Conservation (phyloP, 2,797 vertebrate genomes). For the Selene dorsalis region DNA sequence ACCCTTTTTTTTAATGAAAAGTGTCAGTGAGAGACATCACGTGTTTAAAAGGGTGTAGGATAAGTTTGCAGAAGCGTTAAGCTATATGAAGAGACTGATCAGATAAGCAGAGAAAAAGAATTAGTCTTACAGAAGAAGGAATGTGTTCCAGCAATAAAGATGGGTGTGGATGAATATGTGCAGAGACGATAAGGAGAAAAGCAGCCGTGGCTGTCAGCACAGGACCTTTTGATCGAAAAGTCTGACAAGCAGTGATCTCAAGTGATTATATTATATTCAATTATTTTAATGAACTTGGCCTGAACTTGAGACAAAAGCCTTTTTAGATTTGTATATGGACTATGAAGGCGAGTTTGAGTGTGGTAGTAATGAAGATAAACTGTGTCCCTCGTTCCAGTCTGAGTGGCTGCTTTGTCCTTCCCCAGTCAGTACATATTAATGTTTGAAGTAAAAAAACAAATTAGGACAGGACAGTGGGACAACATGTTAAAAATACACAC, state of each 20-base stretch:
- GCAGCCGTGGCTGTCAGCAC: slow-evolving; percentile 2
- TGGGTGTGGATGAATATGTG: slow-evolving; percentile 2
- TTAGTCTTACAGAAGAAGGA: not conserved
- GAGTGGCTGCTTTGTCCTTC: not conserved
- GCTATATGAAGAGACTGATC: not conserved
- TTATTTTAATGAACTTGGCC: slow-evolving; percentile 1
- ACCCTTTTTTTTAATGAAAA: slow-evolving; percentile 4
- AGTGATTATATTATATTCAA: slow-evolving; percentile 12
- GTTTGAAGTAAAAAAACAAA: not conserved
- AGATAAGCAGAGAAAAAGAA: not conserved
- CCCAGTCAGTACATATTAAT: not conserved
- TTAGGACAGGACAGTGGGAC: not conserved
- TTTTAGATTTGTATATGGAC: not conserved
- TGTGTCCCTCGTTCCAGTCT: not conserved
- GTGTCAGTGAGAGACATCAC: not conserved
- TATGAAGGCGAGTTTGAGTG: not conserved
- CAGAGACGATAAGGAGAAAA: not conserved
- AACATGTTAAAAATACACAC: not conserved
- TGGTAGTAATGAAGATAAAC: not conserved
- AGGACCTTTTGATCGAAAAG: slow-evolving; percentile 27
- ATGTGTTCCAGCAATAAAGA: slow-evolving; percentile 17
- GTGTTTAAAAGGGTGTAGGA: not conserved
- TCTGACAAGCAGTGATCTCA: not conserved
- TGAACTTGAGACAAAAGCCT: not conserved
- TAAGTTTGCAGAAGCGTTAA: not conserved